These are phyloP conservation scores for Bradypodion ventrale DNA, from an alignment of 2,797 vertebrate genomes.

Conservation along the genomic window DNA sequence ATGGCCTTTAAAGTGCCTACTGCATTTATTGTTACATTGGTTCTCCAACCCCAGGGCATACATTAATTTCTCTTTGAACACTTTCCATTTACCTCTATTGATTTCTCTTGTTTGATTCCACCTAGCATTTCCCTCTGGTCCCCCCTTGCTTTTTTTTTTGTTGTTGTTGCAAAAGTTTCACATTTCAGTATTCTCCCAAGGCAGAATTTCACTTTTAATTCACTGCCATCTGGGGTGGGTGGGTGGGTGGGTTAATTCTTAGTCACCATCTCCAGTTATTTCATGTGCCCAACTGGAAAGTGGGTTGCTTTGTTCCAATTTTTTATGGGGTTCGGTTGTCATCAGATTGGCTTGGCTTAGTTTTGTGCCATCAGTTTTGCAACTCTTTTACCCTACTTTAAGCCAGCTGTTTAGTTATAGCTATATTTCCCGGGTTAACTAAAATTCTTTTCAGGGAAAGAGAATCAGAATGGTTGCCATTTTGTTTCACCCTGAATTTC, in stretches of 20 bases:
- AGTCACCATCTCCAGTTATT: background rate
- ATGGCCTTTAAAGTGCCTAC: constrained; percentile 39
- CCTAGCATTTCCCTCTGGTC: constrained; percentile 43
- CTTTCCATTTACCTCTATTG: constrained; percentile 65
- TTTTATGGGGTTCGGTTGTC: background rate
- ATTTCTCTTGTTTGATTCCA: constrained; percentile 61
- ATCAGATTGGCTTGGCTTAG: background rate
- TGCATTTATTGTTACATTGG: constrained; percentile 46
- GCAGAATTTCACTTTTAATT: constrained; percentile 49
- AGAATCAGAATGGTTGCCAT: background rate
- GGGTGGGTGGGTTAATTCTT: background rate
- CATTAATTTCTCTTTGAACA: constrained; percentile 61
- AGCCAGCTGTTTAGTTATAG: background rate
- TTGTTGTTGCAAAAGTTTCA: constrained; percentile 57
- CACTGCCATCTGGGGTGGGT: background rate
- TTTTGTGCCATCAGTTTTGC: background rate
- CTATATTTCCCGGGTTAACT: background rate
- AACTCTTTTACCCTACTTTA: background rate
- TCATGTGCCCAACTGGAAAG: too few species aligned
- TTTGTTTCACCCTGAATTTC: background rate
- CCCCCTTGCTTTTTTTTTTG: constrained; percentile 48
- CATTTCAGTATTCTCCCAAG: constrained; percentile 55
- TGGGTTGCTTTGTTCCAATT: background rate
- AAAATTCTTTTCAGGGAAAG: background rate
- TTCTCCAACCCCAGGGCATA: constrained; percentile 47